phyloP scores from a whole-genome alignment of 2,113 vertebrate genomes.

The Ictalurus punctatus region DNA sequence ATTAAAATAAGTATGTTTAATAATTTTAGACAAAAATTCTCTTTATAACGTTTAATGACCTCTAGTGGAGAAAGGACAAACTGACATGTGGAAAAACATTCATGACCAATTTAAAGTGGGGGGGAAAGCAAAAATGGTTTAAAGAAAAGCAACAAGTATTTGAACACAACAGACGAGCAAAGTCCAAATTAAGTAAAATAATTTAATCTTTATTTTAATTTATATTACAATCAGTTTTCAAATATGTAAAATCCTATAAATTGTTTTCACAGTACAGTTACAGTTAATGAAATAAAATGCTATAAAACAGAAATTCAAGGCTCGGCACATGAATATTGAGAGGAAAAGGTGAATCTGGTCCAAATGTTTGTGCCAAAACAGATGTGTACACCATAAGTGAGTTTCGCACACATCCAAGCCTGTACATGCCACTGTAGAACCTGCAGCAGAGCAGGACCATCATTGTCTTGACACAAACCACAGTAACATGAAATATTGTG shows the following conservation, averaged over 20 bases:
- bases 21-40: not conserved
- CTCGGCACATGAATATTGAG: not conserved
- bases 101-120: not conserved
- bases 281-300: not conserved
- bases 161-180: not conserved
- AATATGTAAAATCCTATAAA: constrained; percentile 20
- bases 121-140: not conserved
- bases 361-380: not conserved
- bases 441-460: not conserved
- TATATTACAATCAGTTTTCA: constrained; percentile 9
- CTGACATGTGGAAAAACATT: not conserved
- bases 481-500: not conserved
- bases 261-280: constrained; percentile 11
- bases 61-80: constrained; percentile 5
- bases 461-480: not conserved
- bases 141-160: not conserved
- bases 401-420: not conserved
- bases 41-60: not conserved
- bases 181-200: not conserved
- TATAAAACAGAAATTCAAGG: not conserved
- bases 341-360: not conserved
- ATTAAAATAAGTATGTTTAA: too few relatives aligned
- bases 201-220: constrained; percentile 35
- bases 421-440: not conserved
- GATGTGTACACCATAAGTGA: not conserved